Conservation (phyloP, 1,140 invertebrate genomes). For the Pseudomyrmex pallidus region DNA sequence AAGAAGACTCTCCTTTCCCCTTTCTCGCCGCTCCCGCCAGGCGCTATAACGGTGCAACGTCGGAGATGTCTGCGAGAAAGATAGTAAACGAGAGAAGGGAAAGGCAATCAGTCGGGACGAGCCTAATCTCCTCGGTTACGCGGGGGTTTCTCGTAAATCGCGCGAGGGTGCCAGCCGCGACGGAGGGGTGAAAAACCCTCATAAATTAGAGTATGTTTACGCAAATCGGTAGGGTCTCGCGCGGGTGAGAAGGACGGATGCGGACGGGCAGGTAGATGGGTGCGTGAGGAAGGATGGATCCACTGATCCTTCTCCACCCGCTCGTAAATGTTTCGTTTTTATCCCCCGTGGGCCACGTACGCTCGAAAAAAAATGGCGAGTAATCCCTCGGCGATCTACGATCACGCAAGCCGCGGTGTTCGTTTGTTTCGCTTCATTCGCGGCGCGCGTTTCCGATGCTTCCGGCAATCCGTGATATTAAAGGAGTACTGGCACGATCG, state of each 20-base stretch:
- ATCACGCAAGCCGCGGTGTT: slow-evolving; percentile 44
- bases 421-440: neutral
- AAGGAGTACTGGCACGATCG: slow-evolving; percentile 28
- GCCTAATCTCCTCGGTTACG: slow-evolving; percentile 55
- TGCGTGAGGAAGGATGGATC: slow-evolving; percentile 26
- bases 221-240: slow-evolving; percentile 71
- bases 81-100: neutral
- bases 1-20: neutral
- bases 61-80: slow-evolving; percentile 1
- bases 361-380: slow-evolving; percentile 67
- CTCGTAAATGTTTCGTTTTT: slow-evolving; percentile 65
- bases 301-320: slow-evolving; percentile 23
- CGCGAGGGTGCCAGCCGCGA: slow-evolving; percentile 52
- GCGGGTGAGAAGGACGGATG: slow-evolving; percentile 42
- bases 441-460: slow-evolving; percentile 5
- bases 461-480: slow-evolving; percentile 59
- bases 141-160: slow-evolving; percentile 65
- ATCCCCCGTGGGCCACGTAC: slow-evolving; percentile 53
- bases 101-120: slow-evolving; percentile 14
- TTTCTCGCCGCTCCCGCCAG: neutral
- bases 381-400: slow-evolving; percentile 58
- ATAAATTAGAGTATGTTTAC: slow-evolving; percentile 78
- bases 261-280: slow-evolving; percentile 61
- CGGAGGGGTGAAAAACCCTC: slow-evolving; percentile 29
- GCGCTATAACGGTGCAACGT: neutral